Evolutionary conservation across 92 coral and sea anemone species (phyloP).

Genomic region (Epizoanthus stellaris): DNA sequence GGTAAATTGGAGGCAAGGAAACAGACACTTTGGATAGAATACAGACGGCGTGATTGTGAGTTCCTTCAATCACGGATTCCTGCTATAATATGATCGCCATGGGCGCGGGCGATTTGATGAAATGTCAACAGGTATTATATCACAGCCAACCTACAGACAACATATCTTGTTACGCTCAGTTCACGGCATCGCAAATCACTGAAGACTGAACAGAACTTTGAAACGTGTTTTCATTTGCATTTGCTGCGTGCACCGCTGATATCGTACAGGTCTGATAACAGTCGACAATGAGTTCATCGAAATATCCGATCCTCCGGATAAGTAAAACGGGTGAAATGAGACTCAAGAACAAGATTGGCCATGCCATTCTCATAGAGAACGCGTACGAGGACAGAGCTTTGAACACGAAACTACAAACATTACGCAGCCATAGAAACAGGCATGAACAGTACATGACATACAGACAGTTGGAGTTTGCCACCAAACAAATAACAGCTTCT

Average conservation of each 20-base stretch:
- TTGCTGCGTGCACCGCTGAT: no score
- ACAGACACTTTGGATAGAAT: not conserved
- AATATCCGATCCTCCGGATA: slow-evolving; percentile 67
- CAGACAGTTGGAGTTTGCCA: slow-evolving; percentile 85
- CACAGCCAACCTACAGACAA: not conserved
- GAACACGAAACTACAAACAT: slow-evolving; percentile 61
- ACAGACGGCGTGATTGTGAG: not conserved
- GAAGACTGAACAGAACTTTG: not conserved
- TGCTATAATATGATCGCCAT: not conserved
- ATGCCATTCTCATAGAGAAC: slow-evolving; percentile 90
- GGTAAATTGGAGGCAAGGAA: not conserved
- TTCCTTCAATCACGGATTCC: not conserved
- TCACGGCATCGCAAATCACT: slow-evolving; percentile 12
- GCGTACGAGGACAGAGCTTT: slow-evolving; percentile 91
- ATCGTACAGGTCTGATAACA: not conserved
- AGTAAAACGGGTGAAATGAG: slow-evolving; percentile 95
- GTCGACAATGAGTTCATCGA: slow-evolving; percentile 9
- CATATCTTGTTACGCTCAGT: slow-evolving; percentile 17
- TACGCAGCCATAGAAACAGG: slow-evolving; percentile 69
- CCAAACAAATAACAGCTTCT: slow-evolving; percentile 75
- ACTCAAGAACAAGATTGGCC: slow-evolving; percentile 84
- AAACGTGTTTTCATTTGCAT: no score
- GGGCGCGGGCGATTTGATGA: not conserved
- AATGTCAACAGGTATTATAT: not conserved
- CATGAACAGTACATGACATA: slow-evolving; percentile 86